A percentile compares a stretch with the other conserved stretches of the same genome.
These are phyloP conservation scores for Brachypodius melanocephalos DNA, from an alignment of 2,113 vertebrate genomes.

Conservation along the genomic window DNA sequence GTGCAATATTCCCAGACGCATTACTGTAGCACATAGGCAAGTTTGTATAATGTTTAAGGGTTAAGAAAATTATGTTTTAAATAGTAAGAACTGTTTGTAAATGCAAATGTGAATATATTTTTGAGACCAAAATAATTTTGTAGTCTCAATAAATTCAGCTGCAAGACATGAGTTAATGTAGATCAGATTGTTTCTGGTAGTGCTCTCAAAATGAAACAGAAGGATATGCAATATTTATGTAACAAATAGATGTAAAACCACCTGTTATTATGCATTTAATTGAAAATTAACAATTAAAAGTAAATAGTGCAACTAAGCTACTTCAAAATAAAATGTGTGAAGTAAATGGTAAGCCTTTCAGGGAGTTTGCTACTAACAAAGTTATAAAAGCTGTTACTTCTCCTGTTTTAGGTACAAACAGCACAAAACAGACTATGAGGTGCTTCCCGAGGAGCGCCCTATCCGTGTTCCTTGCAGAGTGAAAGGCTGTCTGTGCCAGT, in stretches of 20 bases:
- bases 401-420: constrained; percentile 83
- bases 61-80: neutral
- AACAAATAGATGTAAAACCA: neutral
- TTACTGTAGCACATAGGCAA: neutral
- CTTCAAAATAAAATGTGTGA: neutral
- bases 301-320: neutral
- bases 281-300: neutral
- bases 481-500: constrained; percentile 74
- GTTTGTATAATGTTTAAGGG: neutral
- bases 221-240: neutral
- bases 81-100: neutral
- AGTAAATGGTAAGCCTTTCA: neutral
- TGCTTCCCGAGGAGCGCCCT: constrained; percentile 77
- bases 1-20: neutral
- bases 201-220: neutral
- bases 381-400: neutral
- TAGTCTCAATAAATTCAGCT: neutral
- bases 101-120: neutral
- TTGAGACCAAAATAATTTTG: neutral
- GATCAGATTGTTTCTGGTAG: neutral
- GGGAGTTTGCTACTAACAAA: neutral
- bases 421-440: constrained; percentile 86
- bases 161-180: neutral
- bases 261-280: neutral
- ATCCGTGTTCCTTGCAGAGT: constrained; percentile 79